phyloP scores from a whole-genome alignment of 2,113 vertebrate species.

The Eulacestoma nigropectus region DNA sequence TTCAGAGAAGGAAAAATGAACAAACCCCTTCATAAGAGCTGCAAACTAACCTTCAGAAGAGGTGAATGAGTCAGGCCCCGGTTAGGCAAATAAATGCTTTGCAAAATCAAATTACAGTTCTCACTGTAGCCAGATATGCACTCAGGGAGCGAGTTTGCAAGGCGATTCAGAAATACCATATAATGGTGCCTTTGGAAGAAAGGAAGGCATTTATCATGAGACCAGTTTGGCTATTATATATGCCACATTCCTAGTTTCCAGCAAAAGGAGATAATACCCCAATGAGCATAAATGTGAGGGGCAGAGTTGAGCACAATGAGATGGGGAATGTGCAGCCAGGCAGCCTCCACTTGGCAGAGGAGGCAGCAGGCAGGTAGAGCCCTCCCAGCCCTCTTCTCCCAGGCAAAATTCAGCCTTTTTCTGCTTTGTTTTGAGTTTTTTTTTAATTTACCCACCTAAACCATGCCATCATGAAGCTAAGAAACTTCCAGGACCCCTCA shows the following conservation, averaged over 20 bases:
- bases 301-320: background rate
- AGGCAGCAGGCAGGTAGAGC: background rate
- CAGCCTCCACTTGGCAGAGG: background rate
- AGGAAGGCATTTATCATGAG: background rate
- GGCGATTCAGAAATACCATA: background rate
- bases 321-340: fast-evolving
- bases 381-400: background rate
- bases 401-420: background rate
- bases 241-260: background rate
- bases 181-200: background rate
- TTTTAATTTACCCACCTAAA: background rate
- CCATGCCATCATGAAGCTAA: background rate
- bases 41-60: background rate
- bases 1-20: background rate
- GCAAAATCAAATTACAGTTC: background rate
- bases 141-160: background rate
- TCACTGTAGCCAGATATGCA: background rate
- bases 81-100: background rate
- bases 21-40: background rate
- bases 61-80: background rate
- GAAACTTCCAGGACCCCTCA: background rate
- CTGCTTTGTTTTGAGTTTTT: background rate
- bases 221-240: background rate
- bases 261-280: background rate
- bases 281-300: background rate